phyloP scores from a whole-genome alignment of 2,113 vertebrate species.

The Nettapus auritus region DNA sequence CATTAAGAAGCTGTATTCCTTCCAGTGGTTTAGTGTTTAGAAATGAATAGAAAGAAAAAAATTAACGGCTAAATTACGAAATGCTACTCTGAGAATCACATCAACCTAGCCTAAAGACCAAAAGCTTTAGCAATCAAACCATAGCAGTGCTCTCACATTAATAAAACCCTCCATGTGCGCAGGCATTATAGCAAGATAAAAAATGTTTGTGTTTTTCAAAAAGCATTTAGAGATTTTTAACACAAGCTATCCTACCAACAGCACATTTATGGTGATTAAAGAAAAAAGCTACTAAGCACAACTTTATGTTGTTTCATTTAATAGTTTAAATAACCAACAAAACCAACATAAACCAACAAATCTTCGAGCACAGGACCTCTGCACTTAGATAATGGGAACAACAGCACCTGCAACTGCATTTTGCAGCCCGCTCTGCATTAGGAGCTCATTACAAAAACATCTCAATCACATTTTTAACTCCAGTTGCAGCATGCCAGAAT shows the following conservation, averaged over 20 bases:
- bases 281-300: neutral
- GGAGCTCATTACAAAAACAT: neutral
- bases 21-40: neutral
- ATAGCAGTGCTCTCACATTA: neutral
- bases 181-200: neutral
- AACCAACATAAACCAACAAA: neutral
- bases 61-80: neutral
- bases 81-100: neutral
- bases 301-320: too few species aligned
- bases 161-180: neutral
- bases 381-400: neutral
- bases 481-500: neutral
- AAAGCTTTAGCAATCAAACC: neutral
- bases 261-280: neutral
- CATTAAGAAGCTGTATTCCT: neutral
- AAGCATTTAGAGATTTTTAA: neutral
- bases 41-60: neutral
- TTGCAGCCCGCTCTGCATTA: neutral
- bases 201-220: neutral
- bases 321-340: too few species aligned
- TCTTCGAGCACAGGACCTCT: neutral
- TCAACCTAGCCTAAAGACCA: neutral
- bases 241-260: neutral
- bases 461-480: neutral
- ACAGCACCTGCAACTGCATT: neutral